Conservation (phyloP, 2,888 invertebrate species). For the Lordiphosa fenestrarum region DNA sequence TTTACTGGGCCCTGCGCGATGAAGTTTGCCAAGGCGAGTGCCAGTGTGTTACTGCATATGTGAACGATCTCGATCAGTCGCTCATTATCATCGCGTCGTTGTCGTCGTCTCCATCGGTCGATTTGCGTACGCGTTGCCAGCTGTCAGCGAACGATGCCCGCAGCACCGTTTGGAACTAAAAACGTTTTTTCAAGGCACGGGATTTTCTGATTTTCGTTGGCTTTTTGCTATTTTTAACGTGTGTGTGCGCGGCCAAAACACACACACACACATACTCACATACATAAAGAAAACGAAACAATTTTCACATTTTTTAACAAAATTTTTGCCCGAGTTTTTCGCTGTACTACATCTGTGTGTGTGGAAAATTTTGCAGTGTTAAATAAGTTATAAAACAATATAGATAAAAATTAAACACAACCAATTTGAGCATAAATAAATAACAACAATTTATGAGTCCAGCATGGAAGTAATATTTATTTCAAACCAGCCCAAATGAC, state of each 20-base stretch:
- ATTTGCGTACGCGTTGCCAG: slow-evolving; percentile 48
- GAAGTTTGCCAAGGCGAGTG: slow-evolving; percentile 12
- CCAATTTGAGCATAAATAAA: background rate
- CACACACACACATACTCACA: slow-evolving; percentile 43
- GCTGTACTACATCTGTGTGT: slow-evolving; percentile 25
- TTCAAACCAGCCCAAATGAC: no score
- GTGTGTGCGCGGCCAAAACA: slow-evolving; percentile 38
- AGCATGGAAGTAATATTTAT: no score
- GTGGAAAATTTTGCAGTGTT: slow-evolving; percentile 53
- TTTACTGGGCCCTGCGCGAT: slow-evolving; percentile 34
- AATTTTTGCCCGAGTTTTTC: slow-evolving; percentile 60
- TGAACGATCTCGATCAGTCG: slow-evolving; percentile 47
- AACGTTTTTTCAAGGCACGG: slow-evolving; percentile 41
- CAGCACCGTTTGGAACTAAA: slow-evolving; percentile 56
- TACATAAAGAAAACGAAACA: slow-evolving; percentile 1
- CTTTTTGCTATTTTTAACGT: slow-evolving; percentile 62
- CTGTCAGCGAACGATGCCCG: slow-evolving; percentile 46
- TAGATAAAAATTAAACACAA: slow-evolving; percentile 11
- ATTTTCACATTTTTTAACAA: slow-evolving; percentile 37
- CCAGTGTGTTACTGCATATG: slow-evolving; percentile 27
- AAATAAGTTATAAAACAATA: slow-evolving; percentile 66
- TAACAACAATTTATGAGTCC: slow-evolving; percentile 7
- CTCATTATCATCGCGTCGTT: slow-evolving; percentile 18
- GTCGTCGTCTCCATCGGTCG: slow-evolving; percentile 40
- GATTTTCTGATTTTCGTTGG: slow-evolving; percentile 32